Evolutionary conservation across 2,113 vertebrate genomes (phyloP).

Genomic region (Platysteira castanea): DNA sequence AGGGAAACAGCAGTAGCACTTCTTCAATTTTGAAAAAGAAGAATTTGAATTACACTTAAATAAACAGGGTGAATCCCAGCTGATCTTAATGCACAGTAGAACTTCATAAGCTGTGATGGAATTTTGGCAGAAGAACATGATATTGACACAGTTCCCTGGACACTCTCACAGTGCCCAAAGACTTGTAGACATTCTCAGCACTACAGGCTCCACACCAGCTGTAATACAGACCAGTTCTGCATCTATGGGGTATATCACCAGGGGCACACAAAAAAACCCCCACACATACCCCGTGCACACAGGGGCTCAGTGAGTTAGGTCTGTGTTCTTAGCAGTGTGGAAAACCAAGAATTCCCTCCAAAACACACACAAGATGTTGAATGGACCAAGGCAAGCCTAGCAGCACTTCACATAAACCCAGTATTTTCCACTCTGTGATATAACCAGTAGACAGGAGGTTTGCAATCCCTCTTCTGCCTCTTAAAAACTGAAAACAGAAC

Average conservation of each 20-base stretch:
- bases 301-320: neutral
- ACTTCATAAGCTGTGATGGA: neutral
- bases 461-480: neutral
- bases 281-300: rapidly evolving
- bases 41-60: neutral
- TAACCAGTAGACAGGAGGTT: neutral
- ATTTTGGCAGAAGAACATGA: neutral
- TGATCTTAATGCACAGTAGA: neutral
- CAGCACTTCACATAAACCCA: neutral
- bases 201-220: neutral
- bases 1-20: neutral
- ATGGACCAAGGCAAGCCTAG: neutral
- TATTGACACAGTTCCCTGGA: neutral
- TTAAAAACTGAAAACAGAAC: neutral
- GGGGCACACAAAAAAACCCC: rapidly evolving
- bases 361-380: neutral
- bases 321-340: rapidly evolving
- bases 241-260: rapidly evolving
- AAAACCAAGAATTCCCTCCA: neutral
- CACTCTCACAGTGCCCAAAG: neutral
- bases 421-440: neutral
- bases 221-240: neutral
- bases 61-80: neutral
- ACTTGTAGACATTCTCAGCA: neutral
- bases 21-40: neutral